Conservation (phyloP, 2,888 invertebrate genomes). For the Brachypalpus laphriformis region DNA sequence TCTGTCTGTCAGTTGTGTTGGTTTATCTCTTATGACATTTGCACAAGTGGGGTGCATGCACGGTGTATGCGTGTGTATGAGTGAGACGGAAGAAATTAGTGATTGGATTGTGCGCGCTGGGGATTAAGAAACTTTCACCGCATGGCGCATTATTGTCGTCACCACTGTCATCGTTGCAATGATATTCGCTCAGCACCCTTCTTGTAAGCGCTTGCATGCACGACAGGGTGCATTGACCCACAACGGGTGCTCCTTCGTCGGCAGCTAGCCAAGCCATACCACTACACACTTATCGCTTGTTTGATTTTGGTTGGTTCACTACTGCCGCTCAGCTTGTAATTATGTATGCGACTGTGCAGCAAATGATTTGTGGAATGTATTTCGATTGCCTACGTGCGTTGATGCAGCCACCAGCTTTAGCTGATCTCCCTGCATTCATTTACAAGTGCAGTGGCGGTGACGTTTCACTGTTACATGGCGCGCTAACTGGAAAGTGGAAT, state of each 20-base stretch:
- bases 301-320: slow-evolving; percentile 30
- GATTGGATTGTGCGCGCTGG: slow-evolving; percentile 56
- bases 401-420: slow-evolving; percentile 16
- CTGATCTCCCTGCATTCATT: slow-evolving; percentile 46
- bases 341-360: slow-evolving; percentile 39
- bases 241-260: slow-evolving; percentile 56
- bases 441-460: slow-evolving; percentile 44
- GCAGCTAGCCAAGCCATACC: slow-evolving; percentile 6
- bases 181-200: slow-evolving; percentile 22
- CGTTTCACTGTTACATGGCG: slow-evolving; percentile 43
- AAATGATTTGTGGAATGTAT: slow-evolving; percentile 72
- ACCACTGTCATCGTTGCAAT: slow-evolving; percentile 5
- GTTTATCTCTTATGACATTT: slow-evolving; percentile 62
- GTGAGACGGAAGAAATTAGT: slow-evolving; percentile 35
- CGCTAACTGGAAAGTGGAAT: slow-evolving; percentile 38
- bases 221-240: slow-evolving; percentile 62
- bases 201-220: background rate
- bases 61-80: slow-evolving; percentile 10
- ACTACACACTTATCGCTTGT: background rate
- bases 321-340: background rate
- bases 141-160: slow-evolving; percentile 23
- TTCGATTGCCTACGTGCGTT: slow-evolving; percentile 61
- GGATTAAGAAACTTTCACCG: slow-evolving; percentile 68
- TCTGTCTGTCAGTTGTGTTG: slow-evolving; percentile 62
- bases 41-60: slow-evolving; percentile 58